Evolutionary conservation across 1,140 invertebrate genomes (phyloP), one percentile per base, ranked within the genome.

Genomic region (Sweltsa coloradensis): DNA sequence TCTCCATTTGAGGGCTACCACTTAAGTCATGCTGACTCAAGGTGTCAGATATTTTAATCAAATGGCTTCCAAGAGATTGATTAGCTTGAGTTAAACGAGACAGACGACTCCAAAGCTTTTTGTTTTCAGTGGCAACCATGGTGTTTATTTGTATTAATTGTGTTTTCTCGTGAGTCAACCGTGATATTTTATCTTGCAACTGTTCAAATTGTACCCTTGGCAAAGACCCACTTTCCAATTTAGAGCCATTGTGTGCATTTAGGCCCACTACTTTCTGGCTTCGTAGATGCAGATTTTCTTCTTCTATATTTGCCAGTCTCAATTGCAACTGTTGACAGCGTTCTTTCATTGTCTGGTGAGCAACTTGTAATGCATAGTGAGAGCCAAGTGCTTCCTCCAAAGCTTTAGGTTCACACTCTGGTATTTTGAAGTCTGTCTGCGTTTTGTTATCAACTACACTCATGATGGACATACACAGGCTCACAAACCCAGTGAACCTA

Each of bases 71-170:
- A 45, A 72, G 56, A 22, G 62, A 63, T 52, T 67, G 66, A 55
- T 76, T 77, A 11, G 72, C 68, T 59, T 73, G 71, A 1, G 69
- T 78, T 34, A 85, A 63, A 58, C 69, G 68, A 1, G 76, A 78
- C 22, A 89, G 64, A 56, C 78, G 76, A 41, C 69, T 75, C 85
- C 84, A 89, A 18, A 89, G 62, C 48, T 79, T 76, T 56, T 79
- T 75, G 62, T 87, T 89, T 65, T 89, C 85, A 55, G 74, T 74
- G 1, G 81, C 78, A 6, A 89, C 81, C 79, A 87, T 84, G 51
- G 74, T 73, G 34, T 86, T 72, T 55, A 84, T 81, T 60, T 84
- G 76, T 49, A 75, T 72, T 5, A 87, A 59, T 57, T 85, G 81
- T 3, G 74, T 74, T 53, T 85, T 87, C 57, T 86, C 78, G 56